Conservation (phyloP, 1,140 invertebrate species). For the Meloidogyne exigua region DNA sequence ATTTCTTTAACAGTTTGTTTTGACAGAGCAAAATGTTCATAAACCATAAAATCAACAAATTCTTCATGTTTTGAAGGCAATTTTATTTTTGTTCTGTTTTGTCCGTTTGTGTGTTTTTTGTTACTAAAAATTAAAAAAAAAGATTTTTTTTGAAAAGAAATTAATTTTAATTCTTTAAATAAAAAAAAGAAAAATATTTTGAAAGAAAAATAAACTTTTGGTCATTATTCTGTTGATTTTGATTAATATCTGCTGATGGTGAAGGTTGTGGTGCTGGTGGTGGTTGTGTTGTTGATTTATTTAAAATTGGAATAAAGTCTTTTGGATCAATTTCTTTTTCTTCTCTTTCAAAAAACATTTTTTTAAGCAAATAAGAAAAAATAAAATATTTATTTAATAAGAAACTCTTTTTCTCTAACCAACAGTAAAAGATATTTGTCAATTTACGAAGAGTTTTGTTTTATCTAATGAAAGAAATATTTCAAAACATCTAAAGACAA, state of each 20-base stretch:
- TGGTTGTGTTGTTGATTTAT: not conserved
- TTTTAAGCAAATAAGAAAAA: not conserved
- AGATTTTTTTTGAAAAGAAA: not conserved
- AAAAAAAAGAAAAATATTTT: no score
- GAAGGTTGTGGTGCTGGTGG: not conserved
- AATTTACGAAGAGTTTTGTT: no score
- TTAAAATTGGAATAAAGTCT: conserved; percentile 9
- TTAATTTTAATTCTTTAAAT: no score
- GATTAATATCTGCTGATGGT: not conserved
- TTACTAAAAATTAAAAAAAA: not conserved
- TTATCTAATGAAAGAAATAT: no score
- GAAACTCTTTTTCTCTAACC: no score
- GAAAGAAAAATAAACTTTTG: not conserved
- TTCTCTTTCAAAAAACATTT: not conserved
- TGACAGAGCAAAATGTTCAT: not conserved
- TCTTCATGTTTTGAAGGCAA: not conserved
- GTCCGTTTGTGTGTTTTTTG: not conserved
- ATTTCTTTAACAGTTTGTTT: not conserved
- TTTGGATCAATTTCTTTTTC: conserved; percentile 13
- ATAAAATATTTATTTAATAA: not conserved
- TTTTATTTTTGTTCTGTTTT: not conserved
- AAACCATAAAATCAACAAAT: not conserved
- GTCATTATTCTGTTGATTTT: not conserved
- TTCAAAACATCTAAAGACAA: no score
- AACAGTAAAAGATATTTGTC: no score